Evolutionary conservation across 1,140 invertebrate species (phyloP), one percentile per base, ranked within the genome.

Genomic region (Orussus abietinus): DNA sequence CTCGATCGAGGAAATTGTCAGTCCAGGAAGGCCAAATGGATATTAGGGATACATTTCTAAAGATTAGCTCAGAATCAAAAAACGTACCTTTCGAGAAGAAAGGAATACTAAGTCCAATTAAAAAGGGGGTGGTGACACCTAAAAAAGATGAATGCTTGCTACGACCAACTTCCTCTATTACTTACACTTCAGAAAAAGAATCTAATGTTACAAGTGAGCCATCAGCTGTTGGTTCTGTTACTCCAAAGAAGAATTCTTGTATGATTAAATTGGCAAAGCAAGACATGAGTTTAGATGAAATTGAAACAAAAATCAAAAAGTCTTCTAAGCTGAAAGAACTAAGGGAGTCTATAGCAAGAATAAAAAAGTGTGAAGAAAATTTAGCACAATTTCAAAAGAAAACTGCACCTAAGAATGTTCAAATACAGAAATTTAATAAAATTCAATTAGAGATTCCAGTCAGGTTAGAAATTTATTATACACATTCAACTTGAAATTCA

Each of bases 361-460:
- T 86, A 10, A 70, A 69, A 12, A 64, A 71, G 14, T 67, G 62
- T 7, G 77, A 79, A 37, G 65, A 75, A 28, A 74, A 76, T 47
- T 62, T 78, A 31, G 75, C 66, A 51, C 69, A 75, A 47, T 54
- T 70, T 36, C 64, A 72, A 32, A 49, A 45, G 32, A 62, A 54
- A 44, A 69, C 53, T 36, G 59, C 53, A 1, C 10, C 19, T 4
- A 57, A 71, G 37, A 66, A 55, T 49, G 57, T 77, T 10, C 77
- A 80, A 40, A 74, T 86, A 0, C 80, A 82, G 55, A 78, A 81
- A 54, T 87, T 88, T 53, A 78, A 83, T 39, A 78, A 78, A 13
- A 83, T 88, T 59, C 77, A 88, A 62, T 63, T 88, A 51, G 83
- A 86, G 74, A 75, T 88, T 51, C 77, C 82, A 33, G 62, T 76